These are phyloP conservation scores for Siniperca obscura DNA, from an alignment of 2,797 vertebrate species.

Conservation along the genomic window DNA sequence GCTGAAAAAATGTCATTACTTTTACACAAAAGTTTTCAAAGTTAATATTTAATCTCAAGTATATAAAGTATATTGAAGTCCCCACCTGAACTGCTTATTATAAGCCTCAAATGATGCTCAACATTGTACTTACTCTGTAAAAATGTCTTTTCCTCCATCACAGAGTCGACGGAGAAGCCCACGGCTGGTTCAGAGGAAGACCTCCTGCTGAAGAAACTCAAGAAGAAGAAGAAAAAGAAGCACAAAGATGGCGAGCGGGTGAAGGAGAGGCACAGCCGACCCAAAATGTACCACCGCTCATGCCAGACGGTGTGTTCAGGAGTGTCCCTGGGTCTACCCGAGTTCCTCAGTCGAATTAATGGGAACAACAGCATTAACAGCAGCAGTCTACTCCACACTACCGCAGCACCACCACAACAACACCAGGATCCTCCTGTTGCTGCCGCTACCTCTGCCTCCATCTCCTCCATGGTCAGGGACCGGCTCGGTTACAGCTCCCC, in stretches of 20 bases:
- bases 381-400: conserved; percentile 76
- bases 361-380: conserved; percentile 68
- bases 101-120: neutral
- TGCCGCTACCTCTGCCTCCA: conserved; percentile 54
- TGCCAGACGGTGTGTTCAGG: conserved; percentile 95
- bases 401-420: conserved; percentile 73
- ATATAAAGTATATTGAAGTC: fast-evolving
- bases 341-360: conserved; percentile 77
- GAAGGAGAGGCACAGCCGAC: conserved; percentile 89
- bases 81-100: neutral
- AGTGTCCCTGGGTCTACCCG: conserved; percentile 79
- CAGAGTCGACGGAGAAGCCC: conserved; percentile 92
- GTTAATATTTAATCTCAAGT: neutral
- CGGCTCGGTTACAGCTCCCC: conserved; percentile 74
- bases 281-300: conserved; percentile 97
- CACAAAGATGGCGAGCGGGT: conserved; percentile 98
- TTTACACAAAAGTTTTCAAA: neutral
- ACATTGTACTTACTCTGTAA: neutral
- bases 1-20: neutral
- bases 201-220: conserved; percentile 96
- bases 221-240: conserved; percentile 99
- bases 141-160: neutral
- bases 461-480: conserved; percentile 70
- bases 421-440: conserved; percentile 73
- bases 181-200: conserved; percentile 90